Conservation (phyloP, 2,797 vertebrate species). For the Leptatherina wallacei region DNA sequence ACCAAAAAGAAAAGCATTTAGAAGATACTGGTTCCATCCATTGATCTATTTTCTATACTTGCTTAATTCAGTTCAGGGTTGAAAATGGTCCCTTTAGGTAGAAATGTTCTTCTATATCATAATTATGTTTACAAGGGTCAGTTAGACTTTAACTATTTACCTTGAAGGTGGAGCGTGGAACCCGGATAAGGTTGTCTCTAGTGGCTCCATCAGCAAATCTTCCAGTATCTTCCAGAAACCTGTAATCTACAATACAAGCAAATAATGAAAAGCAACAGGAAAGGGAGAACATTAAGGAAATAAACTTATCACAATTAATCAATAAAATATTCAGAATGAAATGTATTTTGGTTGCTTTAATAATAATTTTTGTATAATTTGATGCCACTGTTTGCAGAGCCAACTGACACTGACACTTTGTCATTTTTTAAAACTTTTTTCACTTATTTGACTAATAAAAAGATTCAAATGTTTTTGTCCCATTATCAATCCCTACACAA, state of each 20-base stretch:
- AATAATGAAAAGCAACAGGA: conserved; percentile 9
- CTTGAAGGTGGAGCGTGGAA: conserved; percentile 43
- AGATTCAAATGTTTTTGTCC: not conserved
- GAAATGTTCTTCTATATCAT: not conserved
- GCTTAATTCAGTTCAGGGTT: not conserved
- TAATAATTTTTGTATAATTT: not conserved
- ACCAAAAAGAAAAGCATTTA: conserved; percentile 26
- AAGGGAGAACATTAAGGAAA: not conserved
- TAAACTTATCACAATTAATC: not conserved
- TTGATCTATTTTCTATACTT: not conserved
- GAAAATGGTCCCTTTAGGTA: not conserved
- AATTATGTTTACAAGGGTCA: not conserved
- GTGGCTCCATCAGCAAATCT: conserved; percentile 88
- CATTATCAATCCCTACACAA: not conserved
- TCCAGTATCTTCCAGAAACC: conserved; percentile 93
- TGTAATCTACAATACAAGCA: conserved; percentile 87
- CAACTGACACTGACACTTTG: no score
- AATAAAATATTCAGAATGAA: not conserved
- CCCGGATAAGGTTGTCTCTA: conserved; percentile 81
- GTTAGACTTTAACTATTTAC: conserved; percentile 56
- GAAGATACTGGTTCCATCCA: not conserved
- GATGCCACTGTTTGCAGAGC: not conserved
- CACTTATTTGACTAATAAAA: not conserved
- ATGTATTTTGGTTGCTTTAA: not conserved
- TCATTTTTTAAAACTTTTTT: no score